Conservation (phyloP, 2,113 vertebrate genomes). For the Varanus komodoensis region DNA sequence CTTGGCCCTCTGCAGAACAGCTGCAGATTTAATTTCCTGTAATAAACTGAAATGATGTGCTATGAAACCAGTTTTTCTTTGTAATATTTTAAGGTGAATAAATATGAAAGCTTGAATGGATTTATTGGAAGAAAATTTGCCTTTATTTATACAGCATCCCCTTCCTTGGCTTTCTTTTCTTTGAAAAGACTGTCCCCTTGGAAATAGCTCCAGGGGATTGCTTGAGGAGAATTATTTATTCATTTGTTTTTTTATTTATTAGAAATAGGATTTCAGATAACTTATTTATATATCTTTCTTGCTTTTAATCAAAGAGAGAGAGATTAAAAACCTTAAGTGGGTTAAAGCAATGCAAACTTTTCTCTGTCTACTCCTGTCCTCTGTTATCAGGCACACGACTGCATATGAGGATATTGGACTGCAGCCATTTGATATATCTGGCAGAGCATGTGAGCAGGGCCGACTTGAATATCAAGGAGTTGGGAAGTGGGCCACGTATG, state of each 20-base stretch:
- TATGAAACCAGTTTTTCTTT: conserved; percentile 53
- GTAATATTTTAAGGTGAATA: conserved; percentile 49
- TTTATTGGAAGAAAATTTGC: conserved; percentile 18
- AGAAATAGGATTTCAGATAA: background rate
- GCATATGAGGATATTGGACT: background rate
- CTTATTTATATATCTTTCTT: background rate
- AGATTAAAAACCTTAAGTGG: background rate
- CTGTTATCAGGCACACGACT: background rate
- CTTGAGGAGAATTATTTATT: conserved; percentile 58
- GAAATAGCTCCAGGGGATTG: conserved; percentile 60
- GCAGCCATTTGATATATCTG: background rate
- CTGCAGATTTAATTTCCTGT: conserved; percentile 58
- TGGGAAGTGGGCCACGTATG: background rate
- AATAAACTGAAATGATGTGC: conserved; percentile 52
- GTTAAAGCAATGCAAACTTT: background rate
- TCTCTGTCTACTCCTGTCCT: background rate
- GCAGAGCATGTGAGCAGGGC: background rate
- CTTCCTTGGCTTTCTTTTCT: conserved; percentile 52
- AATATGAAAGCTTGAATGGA: conserved; percentile 49
- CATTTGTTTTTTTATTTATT: conserved; percentile 43
- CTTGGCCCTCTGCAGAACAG: conserved; percentile 43
- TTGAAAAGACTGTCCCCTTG: conserved; percentile 58
- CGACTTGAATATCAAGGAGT: background rate
- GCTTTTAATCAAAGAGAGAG: background rate
- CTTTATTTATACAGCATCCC: conserved; percentile 57